Conservation (phyloP, 2,888 invertebrate species). For the Drosophila kanekoi region DNA sequence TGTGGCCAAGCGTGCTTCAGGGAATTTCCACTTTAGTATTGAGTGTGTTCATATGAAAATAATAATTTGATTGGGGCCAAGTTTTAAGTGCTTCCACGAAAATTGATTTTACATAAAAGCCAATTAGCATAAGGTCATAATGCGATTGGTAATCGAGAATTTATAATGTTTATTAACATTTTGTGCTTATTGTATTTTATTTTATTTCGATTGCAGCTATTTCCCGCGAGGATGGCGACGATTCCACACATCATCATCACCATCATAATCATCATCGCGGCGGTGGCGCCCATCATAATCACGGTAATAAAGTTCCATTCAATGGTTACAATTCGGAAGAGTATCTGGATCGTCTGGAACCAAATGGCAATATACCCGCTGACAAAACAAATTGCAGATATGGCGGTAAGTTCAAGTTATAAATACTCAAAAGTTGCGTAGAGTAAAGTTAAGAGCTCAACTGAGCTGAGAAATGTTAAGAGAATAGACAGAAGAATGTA, state of each 20-base stretch:
- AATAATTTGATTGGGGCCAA: conserved; percentile 33
- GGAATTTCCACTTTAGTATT: conserved; percentile 24
- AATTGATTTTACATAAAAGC: conserved; percentile 52
- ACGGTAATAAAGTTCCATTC: conserved; percentile 92
- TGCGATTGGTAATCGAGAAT: conserved; percentile 19
- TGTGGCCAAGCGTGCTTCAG: conserved; percentile 27
- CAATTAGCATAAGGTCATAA: conserved; percentile 37
- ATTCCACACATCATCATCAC: conserved; percentile 85
- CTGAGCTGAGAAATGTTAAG: no score
- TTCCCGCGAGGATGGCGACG: conserved; percentile 95
- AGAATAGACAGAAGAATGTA: no score
- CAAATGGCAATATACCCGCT: conserved; percentile 96
- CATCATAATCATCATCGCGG: conserved; percentile 88
- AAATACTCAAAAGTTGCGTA: neutral
- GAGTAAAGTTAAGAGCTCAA: neutral
- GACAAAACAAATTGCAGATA: conserved; percentile 92
- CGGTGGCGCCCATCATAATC: conserved; percentile 85
- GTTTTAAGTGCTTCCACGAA: conserved; percentile 35
- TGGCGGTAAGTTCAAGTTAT: conserved; percentile 85
- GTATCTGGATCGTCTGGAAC: conserved; percentile 96
- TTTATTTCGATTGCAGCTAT: conserved; percentile 89
- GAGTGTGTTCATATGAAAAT: conserved; percentile 15
- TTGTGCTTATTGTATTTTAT: conserved; percentile 22
- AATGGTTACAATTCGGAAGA: conserved; percentile 96
- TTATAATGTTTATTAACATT: conserved; percentile 30